Percentiles rank a stretch among this genome's conserved stretches.
Conservation (phyloP, 2,888 invertebrate species). For the Camponotus fellah region DNA sequence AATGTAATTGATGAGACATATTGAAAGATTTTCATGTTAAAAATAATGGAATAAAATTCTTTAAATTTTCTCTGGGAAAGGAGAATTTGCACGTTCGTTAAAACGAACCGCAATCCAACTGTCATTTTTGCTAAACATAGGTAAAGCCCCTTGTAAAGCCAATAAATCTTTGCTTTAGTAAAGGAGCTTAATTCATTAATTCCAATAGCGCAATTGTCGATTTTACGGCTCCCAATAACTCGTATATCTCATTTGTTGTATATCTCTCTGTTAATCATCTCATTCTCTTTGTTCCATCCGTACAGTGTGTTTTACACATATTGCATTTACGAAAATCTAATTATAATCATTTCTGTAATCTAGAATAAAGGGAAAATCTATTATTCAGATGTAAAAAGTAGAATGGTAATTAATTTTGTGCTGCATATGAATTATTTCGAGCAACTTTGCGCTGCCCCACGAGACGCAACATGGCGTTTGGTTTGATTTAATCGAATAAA, state of each 20-base stretch:
- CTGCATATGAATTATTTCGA: neutral
- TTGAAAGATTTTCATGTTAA: neutral
- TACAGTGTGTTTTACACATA: too few relatives aligned
- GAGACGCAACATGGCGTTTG: neutral
- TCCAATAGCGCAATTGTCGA: neutral
- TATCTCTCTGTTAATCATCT: neutral
- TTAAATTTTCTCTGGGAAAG: neutral
- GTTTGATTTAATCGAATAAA: constrained; percentile 7
- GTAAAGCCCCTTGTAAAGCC: neutral
- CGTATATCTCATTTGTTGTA: neutral
- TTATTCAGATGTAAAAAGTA: neutral
- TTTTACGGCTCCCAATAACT: neutral
- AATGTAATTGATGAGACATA: neutral
- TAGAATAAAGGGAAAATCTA: neutral
- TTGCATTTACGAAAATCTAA: neutral
- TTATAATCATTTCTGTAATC: neutral
- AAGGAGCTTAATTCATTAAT: constrained; percentile 23
- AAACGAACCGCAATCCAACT: constrained; percentile 9
- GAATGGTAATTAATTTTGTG: neutral
- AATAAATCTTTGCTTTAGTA: neutral
- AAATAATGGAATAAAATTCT: neutral
- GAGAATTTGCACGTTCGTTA: neutral
- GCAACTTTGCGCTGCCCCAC: neutral
- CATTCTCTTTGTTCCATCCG: neutral
- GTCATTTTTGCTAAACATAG: neutral